Evolutionary conservation across 2,888 invertebrate species (phyloP), one percentile per base, ranked within the genome.

Genomic region (Tenthredo amoena): DNA sequence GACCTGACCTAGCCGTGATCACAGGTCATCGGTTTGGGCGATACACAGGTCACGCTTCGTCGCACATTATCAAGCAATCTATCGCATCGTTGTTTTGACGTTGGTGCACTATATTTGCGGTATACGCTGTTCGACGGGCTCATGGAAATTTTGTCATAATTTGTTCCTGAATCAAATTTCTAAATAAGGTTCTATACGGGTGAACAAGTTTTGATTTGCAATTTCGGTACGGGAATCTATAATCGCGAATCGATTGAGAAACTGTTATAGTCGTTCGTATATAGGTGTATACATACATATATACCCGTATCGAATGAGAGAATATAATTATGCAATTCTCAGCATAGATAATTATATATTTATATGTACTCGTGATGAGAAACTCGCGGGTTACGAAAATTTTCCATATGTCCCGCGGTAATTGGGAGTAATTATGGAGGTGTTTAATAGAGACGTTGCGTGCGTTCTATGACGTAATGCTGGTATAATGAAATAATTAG

Each of bases 41-140:
- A 18, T 50, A 77, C 85, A 71, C 31, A 34, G 65, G 37, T 81
- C 86, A 85, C 62, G 81, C 58, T 40, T 21, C 81, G 58, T 62
- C 81, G 81, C 50, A 77, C 77, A 62, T 62, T 81, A 62, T 81
- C 62, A 81, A 62, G 58, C 62, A 62, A 81, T 81, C 62, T 81
- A 81, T 77, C 40, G 31, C 37, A 31, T 31, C 77, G 77, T 77
- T 77, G 55, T 77, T 77, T 77, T 77, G 77, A 77, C 77, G 55
- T 77, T 55, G 77, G 47, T 77, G 55, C 55, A 77, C 77, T 55
- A 50, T 77, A 50, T 18, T 21, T 31, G 18, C 50, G 31, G 31
- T 34, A 77, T 55, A 55, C 18, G 77, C 26, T 47, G 76, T 76
- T 76, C 26, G 31, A 71, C 71, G 37, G 43, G 76, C n/a, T 47